phyloP scores from a whole-genome alignment of 64 coral and sea anemone species.

The Anthopleura sola region DNA sequence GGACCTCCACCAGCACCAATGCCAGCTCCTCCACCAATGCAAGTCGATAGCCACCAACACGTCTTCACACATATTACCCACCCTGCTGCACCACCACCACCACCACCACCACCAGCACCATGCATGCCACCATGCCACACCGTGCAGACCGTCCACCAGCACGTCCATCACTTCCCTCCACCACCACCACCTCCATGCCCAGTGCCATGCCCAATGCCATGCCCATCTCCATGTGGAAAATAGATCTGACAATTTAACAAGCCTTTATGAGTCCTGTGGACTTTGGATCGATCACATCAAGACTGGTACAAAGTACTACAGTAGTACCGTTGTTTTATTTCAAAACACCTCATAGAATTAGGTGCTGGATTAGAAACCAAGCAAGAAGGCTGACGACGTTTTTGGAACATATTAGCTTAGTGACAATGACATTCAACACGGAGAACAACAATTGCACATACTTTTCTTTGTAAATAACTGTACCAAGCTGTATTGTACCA shows the following conservation, averaged over 20 bases:
- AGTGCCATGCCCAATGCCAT: constrained; percentile 34
- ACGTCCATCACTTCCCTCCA: constrained; percentile 80
- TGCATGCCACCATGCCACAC: constrained; percentile 81
- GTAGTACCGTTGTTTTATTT: constrained; percentile 6
- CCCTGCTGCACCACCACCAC: constrained; percentile 76
- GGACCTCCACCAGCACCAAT: constrained; percentile 77
- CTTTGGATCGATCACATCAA: constrained; percentile 14
- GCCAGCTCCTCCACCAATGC: constrained; percentile 78
- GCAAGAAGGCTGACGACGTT: constrained; percentile 1
- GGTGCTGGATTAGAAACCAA: constrained; percentile 15
- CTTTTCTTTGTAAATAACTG: constrained; percentile 25
- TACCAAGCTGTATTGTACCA: neutral
- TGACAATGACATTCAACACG: constrained; percentile 16
- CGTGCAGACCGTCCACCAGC: constrained; percentile 75
- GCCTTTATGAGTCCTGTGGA: constrained; percentile 13
- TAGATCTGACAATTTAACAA: constrained; percentile 3
- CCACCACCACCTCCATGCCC: constrained; percentile 71
- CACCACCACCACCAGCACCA: constrained; percentile 70
- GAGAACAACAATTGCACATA: neutral
- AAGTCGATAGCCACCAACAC: constrained; percentile 48
- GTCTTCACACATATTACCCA: constrained; percentile 57
- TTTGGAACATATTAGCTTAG: constrained; percentile 18
- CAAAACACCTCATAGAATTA: constrained; percentile 24
- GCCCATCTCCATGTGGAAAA: constrained; percentile 30
- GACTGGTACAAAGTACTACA: constrained; percentile 21